Percentiles rank a stretch among this genome's conserved stretches.
phyloP scores from a whole-genome alignment of 2,888 invertebrate genomes.

The Pimpla rufipes region DNA sequence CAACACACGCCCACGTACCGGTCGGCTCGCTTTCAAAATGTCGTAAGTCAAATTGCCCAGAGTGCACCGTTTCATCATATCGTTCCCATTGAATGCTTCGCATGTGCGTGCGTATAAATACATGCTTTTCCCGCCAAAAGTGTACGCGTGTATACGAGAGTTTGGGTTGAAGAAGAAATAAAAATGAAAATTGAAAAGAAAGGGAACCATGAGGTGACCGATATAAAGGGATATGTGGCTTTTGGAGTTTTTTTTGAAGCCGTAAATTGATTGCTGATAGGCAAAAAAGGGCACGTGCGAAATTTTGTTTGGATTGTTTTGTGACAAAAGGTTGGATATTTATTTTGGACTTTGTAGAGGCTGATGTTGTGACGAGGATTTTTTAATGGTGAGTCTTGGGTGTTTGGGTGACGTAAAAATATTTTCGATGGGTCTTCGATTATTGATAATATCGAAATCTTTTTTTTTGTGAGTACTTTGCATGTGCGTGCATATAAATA shows the following conservation, averaged over 20 bases:
- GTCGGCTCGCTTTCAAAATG: conserved; percentile 83
- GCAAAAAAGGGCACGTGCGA: too few relatives aligned
- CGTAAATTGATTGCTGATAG: conserved; percentile 8
- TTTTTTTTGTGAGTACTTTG: conserved; percentile 51
- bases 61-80: conserved; percentile 81
- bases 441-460: too few relatives aligned
- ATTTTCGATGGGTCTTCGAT: too few relatives aligned
- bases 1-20: conserved; percentile 83
- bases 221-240: conserved; percentile 47
- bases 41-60: conserved; percentile 83
- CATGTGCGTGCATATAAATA: conserved; percentile 28
- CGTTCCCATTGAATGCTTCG: conserved; percentile 62
- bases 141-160: neutral
- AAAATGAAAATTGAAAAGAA: conserved; percentile 1
- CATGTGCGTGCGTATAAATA: conserved; percentile 29
- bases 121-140: conserved; percentile 12
- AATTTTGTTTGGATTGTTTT: too few relatives aligned
- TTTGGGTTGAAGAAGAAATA: conserved; percentile 4
- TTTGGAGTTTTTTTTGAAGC: conserved; percentile 38
- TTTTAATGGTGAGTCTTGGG: too few relatives aligned
- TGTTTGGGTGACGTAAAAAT: too few relatives aligned
- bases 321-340: too few relatives aligned
- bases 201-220: conserved; percentile 48
- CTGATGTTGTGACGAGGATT: too few relatives aligned
- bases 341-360: too few relatives aligned